Conservation (phyloP, 1,140 invertebrate species). For the Eupristina koningsbergeri region DNA sequence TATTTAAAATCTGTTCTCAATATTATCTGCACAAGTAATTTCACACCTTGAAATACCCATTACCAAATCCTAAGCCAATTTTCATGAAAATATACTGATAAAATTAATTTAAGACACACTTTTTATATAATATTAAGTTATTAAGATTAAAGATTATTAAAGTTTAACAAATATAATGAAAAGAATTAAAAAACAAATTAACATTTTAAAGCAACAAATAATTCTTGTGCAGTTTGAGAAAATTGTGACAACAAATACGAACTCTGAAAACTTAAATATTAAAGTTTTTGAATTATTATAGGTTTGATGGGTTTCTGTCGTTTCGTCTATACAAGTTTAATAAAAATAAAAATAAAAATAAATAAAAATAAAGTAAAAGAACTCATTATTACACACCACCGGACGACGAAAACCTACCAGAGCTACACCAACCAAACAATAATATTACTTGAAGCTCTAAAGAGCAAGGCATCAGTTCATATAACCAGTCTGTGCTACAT, state of each 20-base stretch:
- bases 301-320: conserved; percentile 41
- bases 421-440: background rate
- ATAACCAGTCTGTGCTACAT: conserved; percentile 74
- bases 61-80: conserved; percentile 7
- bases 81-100: background rate
- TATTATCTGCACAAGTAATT: conserved; percentile 59
- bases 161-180: background rate
- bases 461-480: conserved; percentile 71
- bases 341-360: background rate
- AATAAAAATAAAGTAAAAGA: conserved; percentile 30
- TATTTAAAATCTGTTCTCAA: conserved; percentile 59
- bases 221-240: conserved; percentile 48
- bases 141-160: background rate
- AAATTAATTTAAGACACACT: background rate
- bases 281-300: background rate
- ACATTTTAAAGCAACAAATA: background rate
- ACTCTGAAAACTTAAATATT: conserved; percentile 19
- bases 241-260: conserved; percentile 43
- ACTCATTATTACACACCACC: background rate
- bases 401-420: conserved; percentile 45
- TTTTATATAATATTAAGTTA: background rate
- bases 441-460: conserved; percentile 6
- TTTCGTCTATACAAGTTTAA: conserved; percentile 10
- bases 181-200: background rate
- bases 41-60: conserved; percentile 9